Evolutionary conservation across 2,113 vertebrate species (phyloP).

Genomic region (Chaetodon trifascialis): DNA sequence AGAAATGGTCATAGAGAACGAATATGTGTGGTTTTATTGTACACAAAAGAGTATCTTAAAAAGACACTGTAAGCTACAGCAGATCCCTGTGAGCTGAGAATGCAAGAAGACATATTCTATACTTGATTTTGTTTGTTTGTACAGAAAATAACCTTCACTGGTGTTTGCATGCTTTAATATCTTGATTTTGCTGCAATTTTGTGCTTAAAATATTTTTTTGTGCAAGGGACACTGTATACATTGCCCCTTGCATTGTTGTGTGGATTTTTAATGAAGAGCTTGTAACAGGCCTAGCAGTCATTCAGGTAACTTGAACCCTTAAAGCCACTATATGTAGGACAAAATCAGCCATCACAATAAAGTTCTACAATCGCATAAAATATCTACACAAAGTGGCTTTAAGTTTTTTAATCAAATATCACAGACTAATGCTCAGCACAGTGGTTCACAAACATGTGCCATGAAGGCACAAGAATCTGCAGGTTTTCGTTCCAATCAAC

Average conservation of each 20-base stretch:
- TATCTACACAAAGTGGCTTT: constrained; percentile 27
- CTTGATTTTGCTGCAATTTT: background rate
- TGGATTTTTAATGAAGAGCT: constrained; percentile 15
- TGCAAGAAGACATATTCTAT: background rate
- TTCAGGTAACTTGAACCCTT: background rate
- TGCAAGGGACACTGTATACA: background rate
- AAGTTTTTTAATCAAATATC: background rate
- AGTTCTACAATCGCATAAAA: no score
- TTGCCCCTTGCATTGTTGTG: background rate
- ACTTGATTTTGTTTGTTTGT: background rate
- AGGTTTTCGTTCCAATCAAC: background rate
- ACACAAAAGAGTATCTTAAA: background rate
- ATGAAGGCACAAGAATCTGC: constrained; percentile 5
- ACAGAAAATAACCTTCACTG: background rate
- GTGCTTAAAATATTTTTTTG: background rate
- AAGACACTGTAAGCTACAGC: background rate
- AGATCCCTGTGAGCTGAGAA: background rate
- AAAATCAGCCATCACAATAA: no score
- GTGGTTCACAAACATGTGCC: constrained; percentile 18
- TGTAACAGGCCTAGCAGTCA: constrained; percentile 6
- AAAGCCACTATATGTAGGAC: constrained; percentile 24
- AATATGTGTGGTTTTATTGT: background rate
- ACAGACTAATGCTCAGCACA: background rate
- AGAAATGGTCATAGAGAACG: background rate
- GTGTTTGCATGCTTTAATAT: background rate